Evolutionary conservation across 2,888 invertebrate species (phyloP).

Genomic region (Notodonta dromedarius): DNA sequence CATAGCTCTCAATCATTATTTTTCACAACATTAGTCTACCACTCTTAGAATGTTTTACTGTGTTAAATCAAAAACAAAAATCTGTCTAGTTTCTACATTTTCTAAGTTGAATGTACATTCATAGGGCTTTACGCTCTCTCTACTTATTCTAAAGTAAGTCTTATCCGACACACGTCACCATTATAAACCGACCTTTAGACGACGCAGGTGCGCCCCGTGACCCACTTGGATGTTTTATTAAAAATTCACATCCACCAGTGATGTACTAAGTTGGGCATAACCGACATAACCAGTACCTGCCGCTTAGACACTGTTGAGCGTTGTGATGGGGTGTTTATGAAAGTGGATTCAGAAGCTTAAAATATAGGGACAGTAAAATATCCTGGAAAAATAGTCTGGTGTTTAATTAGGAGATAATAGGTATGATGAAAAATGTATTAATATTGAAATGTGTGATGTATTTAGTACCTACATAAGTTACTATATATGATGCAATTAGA

Average conservation of each 20-base stretch:
- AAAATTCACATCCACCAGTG: conserved; percentile 47
- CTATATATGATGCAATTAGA: no score
- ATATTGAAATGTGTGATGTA: no score
- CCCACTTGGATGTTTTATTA: conserved; percentile 55
- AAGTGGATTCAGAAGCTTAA: conserved; percentile 36
- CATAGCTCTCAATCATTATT: no score
- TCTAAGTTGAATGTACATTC: no score
- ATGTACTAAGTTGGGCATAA: conserved; percentile 13
- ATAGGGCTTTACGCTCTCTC: no score
- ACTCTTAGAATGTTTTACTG: no score
- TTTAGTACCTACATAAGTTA: no score
- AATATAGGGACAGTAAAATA: conserved; percentile 22
- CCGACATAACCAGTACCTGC: conserved; percentile 7
- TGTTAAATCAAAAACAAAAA: no score
- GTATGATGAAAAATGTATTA: no score
- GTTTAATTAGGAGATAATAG: no score
- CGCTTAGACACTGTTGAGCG: conserved; percentile 20
- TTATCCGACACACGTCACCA: background rate
- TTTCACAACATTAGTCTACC: no score
- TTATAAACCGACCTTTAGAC: background rate
- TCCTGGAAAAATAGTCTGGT: background rate
- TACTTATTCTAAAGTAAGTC: background rate
- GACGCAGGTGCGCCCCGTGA: conserved; percentile 55
- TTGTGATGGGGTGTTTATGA: conserved; percentile 21
- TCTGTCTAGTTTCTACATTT: no score